Percentiles rank a stretch among this genome's conserved stretches.
These are phyloP conservation scores for Carlito syrichta DNA, from an alignment of 2,113 vertebrate species.

Conservation along the genomic window DNA sequence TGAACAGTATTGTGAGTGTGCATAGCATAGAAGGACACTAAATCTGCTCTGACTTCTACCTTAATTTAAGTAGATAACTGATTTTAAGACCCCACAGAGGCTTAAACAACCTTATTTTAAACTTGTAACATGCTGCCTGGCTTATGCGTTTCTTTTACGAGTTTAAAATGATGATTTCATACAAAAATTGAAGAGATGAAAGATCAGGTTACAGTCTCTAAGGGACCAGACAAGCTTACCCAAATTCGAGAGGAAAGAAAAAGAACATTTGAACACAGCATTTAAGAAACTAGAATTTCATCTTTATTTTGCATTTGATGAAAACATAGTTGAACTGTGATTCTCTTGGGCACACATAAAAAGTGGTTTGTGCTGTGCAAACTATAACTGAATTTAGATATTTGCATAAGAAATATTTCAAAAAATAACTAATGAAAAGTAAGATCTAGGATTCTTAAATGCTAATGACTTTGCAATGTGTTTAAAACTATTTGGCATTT, in stretches of 20 bases:
- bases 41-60: slow-evolving; percentile 38
- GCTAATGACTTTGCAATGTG: slow-evolving; percentile 73
- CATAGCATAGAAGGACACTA: slow-evolving; percentile 21
- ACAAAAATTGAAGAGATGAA: slow-evolving; percentile 46
- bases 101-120: slow-evolving; percentile 22
- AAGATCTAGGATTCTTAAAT: slow-evolving; percentile 76
- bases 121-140: not conserved
- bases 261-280: slow-evolving; percentile 16
- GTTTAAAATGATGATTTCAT: slow-evolving; percentile 47
- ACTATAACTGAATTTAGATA: slow-evolving; percentile 51
- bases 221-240: slow-evolving; percentile 30
- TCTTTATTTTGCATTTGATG: slow-evolving; percentile 54
- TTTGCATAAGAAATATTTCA: slow-evolving; percentile 61
- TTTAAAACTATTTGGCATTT: slow-evolving; percentile 80
- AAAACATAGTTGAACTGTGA: slow-evolving; percentile 25
- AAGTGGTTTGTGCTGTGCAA: slow-evolving; percentile 40
- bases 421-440: slow-evolving; percentile 69
- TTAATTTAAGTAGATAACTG: slow-evolving; percentile 61
- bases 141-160: slow-evolving; percentile 21
- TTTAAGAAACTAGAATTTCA: slow-evolving; percentile 63
- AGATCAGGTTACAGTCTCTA: slow-evolving; percentile 28
- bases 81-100: slow-evolving; percentile 10
- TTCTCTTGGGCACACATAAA: slow-evolving; percentile 51
- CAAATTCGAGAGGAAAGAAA: slow-evolving; percentile 51
- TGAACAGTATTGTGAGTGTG: slow-evolving; percentile 47